Base-by-base conservation (phyloP, 2,888 invertebrate genomes). In the Hypomecis atomaria region DNA sequence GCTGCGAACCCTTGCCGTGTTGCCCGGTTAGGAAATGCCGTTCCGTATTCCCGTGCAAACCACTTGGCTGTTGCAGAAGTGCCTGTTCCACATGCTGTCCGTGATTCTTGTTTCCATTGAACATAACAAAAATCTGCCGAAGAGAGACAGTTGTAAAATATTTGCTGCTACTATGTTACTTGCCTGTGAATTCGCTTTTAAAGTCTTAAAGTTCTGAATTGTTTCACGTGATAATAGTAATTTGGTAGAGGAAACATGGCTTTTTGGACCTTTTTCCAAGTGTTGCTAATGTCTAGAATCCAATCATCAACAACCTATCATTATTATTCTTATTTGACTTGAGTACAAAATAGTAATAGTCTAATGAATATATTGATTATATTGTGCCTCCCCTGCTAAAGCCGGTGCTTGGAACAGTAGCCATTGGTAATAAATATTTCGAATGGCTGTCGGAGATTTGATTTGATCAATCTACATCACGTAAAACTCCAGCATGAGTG, bases 21-120 rank as follows among this genome's bases (percentile, higher is more conserved):
- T 84, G 83, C 68, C 73, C 78, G 3, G 81, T 83, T 23, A 76
- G 78, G 43, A 60, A 52, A 65, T 65, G 60, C 37, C 47, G 55
- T 45, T 55, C 64, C 6, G 56, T 62, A 9, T 71, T 73, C 13
- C 75, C 66, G 49, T 75, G 60, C 59, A 75, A 62, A 54, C 49
- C 65, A 23, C 23, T 23, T 23, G 57, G 49, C 50, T 78, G 73
- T 62, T 75, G 78, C 66, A 77, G 70, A 64, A 79, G 76, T 62
- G 70, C 40, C 60, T 79, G 78, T 57, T 76, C 78, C 37, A 64
- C 74, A 48, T 77, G 73, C 65, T 76, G 77, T 62, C 69, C 45
- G 6, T 63, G 37, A 58, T n/a, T n/a, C n/a, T n/a, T 40, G n/a
- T 4, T 4, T 42, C 10, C 38, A 37, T 13, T 13, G 13, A 1